Percentiles rank a stretch among this genome's conserved stretches.
Evolutionary conservation across 2,797 vertebrate genomes (phyloP).

Genomic region (Brotula barbata): DNA sequence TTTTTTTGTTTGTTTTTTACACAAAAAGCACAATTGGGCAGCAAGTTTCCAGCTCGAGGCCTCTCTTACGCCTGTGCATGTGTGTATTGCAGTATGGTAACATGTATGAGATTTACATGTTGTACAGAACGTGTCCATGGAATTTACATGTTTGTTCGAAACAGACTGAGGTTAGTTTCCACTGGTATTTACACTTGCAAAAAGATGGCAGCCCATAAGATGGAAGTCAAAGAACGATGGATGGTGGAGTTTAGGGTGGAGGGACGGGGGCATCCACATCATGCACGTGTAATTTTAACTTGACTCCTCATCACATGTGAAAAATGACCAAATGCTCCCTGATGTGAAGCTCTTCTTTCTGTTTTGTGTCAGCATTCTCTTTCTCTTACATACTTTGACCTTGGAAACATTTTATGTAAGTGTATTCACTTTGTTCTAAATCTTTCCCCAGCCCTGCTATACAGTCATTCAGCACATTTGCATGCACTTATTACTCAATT

Average conservation of each 20-base stretch:
- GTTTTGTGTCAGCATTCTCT: conserved; percentile 49
- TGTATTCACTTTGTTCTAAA: conserved; percentile 40
- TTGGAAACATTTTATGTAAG: conserved; percentile 52
- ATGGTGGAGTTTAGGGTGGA: background rate
- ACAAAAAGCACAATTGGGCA: conserved; percentile 71
- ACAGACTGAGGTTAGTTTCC: conserved; percentile 42
- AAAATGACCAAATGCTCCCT: conserved; percentile 63
- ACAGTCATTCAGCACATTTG: too few relatives aligned
- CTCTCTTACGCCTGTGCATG: conserved; percentile 52
- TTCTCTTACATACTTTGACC: conserved; percentile 52
- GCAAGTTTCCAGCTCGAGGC: conserved; percentile 53
- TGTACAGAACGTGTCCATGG: conserved; percentile 55
- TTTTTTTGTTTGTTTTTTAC: conserved; percentile 64
- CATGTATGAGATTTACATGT: conserved; percentile 67
- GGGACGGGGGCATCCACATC: conserved; percentile 55
- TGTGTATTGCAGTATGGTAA: conserved; percentile 24
- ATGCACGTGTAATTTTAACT: conserved; percentile 74
- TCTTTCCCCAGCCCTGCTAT: conserved; percentile 40
- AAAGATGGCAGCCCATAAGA: conserved; percentile 64
- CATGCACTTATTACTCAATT: too few relatives aligned
- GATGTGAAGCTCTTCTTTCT: conserved; percentile 58
- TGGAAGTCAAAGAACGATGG: conserved; percentile 20
- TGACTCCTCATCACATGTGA: conserved; percentile 61
- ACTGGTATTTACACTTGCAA: conserved; percentile 75
- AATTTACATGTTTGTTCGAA: conserved; percentile 61